Conservation (phyloP, 23 tunicate genomes). For the Trididemnum nubilum region DNA sequence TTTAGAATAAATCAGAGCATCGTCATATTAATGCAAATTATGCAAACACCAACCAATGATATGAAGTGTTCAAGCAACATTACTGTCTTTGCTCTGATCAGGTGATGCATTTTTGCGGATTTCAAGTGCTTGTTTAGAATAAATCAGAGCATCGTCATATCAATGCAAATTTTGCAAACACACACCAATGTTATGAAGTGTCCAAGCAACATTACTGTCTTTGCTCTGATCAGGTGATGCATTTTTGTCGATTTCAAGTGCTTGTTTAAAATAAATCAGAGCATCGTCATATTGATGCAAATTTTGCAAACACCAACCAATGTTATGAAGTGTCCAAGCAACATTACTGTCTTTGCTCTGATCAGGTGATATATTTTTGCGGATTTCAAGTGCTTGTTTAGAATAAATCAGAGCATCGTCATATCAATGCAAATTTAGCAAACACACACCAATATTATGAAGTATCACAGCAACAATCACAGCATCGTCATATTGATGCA, state of each 20-base stretch:
- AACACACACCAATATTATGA: background rate
- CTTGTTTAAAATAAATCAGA: background rate
- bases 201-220: too few relatives aligned
- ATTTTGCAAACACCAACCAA: background rate
- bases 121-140: too few relatives aligned
- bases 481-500: background rate
- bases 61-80: too few relatives aligned
- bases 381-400: background rate
- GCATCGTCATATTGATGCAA: background rate
- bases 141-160: too few relatives aligned
- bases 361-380: background rate
- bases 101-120: too few relatives aligned
- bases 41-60: too few relatives aligned
- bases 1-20: too few relatives aligned
- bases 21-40: too few relatives aligned
- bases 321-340: background rate
- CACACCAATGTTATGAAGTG: too few relatives aligned
- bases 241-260: background rate
- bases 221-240: background rate
- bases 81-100: too few relatives aligned
- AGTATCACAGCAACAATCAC: background rate
- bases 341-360: background rate
- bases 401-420: background rate
- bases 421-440: background rate
- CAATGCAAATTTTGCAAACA: too few relatives aligned